Conservation (phyloP, 2,888 invertebrate species). For the Euzetes globulus region DNA sequence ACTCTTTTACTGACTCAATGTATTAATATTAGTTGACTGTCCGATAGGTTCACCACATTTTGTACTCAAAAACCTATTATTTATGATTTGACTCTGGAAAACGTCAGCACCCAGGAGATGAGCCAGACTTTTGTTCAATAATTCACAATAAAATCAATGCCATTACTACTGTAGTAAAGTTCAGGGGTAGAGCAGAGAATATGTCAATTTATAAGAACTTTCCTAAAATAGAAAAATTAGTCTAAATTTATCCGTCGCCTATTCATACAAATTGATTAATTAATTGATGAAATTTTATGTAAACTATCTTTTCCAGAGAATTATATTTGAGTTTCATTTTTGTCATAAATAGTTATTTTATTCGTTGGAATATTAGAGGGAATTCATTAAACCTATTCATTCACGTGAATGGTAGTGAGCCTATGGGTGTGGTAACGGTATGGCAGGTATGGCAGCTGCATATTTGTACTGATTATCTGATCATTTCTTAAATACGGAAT, state of each 20-base stretch:
- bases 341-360: not conserved
- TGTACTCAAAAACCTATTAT: not conserved
- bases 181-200: too few relatives aligned
- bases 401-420: not conserved
- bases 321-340: too few relatives aligned
- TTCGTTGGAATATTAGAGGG: not conserved
- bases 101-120: not conserved
- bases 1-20: not conserved
- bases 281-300: too few relatives aligned
- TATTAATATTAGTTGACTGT: not conserved
- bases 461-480: not conserved
- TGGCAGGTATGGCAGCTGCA: constrained; percentile 8
- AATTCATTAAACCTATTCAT: constrained; percentile 5
- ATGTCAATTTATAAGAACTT: too few relatives aligned
- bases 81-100: not conserved
- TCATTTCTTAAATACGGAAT: not conserved
- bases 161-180: too few relatives aligned
- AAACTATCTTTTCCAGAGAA: too few relatives aligned
- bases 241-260: too few relatives aligned
- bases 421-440: constrained; percentile 15
- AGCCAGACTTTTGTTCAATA: not conserved
- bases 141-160: too few relatives aligned
- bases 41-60: not conserved
- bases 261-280: too few relatives aligned
- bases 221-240: too few relatives aligned